phyloP scores from a whole-genome alignment of 2,113 vertebrate genomes.

The Gallinago paraguaiae region DNA sequence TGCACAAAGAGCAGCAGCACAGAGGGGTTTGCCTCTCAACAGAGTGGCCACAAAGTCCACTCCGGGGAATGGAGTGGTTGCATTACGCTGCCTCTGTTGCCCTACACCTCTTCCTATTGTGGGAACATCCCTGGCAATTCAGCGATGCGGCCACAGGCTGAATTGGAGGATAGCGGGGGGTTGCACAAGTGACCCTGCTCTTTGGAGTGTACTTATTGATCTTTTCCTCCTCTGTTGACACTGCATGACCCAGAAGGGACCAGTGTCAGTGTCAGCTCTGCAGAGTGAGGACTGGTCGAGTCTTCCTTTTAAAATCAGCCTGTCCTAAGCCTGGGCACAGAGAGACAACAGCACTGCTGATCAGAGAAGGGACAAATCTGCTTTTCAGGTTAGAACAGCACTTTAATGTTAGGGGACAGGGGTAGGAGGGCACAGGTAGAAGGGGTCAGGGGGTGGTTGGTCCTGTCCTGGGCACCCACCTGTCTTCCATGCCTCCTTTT shows the following conservation, averaged over 20 bases:
- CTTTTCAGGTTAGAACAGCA: slow-evolving; percentile 60
- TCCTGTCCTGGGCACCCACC: not conserved
- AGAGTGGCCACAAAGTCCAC: not conserved
- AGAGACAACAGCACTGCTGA: slow-evolving; percentile 42
- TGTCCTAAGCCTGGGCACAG: slow-evolving; percentile 25
- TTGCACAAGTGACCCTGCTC: slow-evolving; percentile 57
- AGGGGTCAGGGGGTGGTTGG: not conserved
- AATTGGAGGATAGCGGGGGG: not conserved
- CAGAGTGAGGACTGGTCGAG: not conserved
- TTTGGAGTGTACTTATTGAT: slow-evolving; percentile 48
- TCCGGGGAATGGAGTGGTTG: not conserved
- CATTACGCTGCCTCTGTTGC: not conserved
- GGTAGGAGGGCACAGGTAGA: slow-evolving; percentile 9
- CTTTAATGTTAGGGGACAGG: slow-evolving; percentile 16
- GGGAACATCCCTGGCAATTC: not conserved
- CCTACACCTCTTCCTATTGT: not conserved
- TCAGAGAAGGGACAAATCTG: slow-evolving; percentile 49
- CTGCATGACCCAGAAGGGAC: not conserved
- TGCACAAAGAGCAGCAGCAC: not conserved
- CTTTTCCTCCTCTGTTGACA: not conserved
- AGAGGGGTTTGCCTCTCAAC: not conserved
- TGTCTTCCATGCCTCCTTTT: not conserved
- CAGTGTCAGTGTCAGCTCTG: slow-evolving; percentile 33
- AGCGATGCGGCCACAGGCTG: not conserved
- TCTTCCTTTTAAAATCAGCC: slow-evolving; percentile 18